Base-by-base conservation (phyloP, 2,888 invertebrate genomes). In the Leptura quadrifasciata region DNA sequence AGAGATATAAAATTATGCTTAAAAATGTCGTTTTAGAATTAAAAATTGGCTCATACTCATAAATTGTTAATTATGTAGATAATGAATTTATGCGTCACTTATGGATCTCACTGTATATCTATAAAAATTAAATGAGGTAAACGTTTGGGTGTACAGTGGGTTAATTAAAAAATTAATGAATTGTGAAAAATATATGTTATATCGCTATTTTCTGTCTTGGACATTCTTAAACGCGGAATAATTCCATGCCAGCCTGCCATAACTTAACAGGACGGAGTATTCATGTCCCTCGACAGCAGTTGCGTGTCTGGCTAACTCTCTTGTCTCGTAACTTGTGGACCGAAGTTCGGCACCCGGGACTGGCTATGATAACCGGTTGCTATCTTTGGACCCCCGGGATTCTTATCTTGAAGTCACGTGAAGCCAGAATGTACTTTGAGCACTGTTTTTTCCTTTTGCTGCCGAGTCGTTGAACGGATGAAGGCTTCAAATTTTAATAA, bases 261-360 rank as follows among this genome's bases (percentile, higher is more conserved):
- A 85, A 85, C 83, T 85, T 83, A 81, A 80, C 77, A 74, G 75
- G 77, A 77, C 79, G 74, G 72, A 76, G 79, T 79, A 79, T 74
- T 80, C 79, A 67, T 68, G 81, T 86, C 85, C 85, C 85, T 79
- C 70, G 76, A 81, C 84, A 81, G 80, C 80, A 82, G 83, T 86
- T 85, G 86, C 85, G 82, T 84, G 85, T 82, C 81, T 75, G 80
- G 80, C 73, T 80, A 77, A 81, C 80, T 80, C 75, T 75, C 77
- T 78, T 80, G 82, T 80, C 79, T 80, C 80, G 80, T 83, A 82
- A 80, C 72, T 81, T 78, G 81, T 78, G 76, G 81, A 72, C 79
- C 77, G 63, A 65, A 74, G 74, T 77, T 74, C 73, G 63, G 74
- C 79, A 76, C 74, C 73, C 76, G 76, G 79, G 78, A 78, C 80